Conservation (phyloP, 1,140 invertebrate genomes). For the Panulirus ornatus region DNA sequence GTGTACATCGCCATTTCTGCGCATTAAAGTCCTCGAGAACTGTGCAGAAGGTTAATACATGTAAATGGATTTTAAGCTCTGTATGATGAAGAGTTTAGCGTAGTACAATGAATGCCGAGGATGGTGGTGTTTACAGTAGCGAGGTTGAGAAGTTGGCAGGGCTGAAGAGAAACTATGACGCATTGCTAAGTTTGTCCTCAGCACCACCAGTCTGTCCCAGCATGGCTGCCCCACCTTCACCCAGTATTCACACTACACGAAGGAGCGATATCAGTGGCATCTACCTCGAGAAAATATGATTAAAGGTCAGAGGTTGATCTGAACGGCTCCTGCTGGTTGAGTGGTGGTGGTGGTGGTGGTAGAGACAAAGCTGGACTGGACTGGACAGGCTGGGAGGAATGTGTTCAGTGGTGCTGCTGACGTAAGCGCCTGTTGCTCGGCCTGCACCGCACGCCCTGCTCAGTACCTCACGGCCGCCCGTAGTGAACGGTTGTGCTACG, state of each 20-base stretch:
- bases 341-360: not conserved
- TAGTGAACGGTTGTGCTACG: not conserved
- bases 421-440: constrained; percentile 42
- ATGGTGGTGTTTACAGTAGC: not conserved
- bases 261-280: not conserved
- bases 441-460: not conserved
- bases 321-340: constrained; percentile 4
- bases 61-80: not conserved
- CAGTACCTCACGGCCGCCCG: constrained; percentile 56
- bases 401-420: constrained; percentile 49
- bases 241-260: not conserved
- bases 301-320: constrained; percentile 38
- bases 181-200: constrained; percentile 11
- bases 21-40: not conserved
- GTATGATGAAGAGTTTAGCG: too few species aligned
- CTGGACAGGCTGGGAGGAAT: constrained; percentile 45
- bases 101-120: not conserved
- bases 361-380: not conserved
- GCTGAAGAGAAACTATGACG: constrained; percentile 10
- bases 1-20: not conserved
- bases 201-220: not conserved
- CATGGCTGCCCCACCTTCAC: not conserved
- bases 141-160: constrained; percentile 27
- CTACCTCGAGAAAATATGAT: not conserved
- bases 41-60: not conserved